Conservation (phyloP, 2,113 vertebrate genomes). For the Elgaria multicarinata region DNA sequence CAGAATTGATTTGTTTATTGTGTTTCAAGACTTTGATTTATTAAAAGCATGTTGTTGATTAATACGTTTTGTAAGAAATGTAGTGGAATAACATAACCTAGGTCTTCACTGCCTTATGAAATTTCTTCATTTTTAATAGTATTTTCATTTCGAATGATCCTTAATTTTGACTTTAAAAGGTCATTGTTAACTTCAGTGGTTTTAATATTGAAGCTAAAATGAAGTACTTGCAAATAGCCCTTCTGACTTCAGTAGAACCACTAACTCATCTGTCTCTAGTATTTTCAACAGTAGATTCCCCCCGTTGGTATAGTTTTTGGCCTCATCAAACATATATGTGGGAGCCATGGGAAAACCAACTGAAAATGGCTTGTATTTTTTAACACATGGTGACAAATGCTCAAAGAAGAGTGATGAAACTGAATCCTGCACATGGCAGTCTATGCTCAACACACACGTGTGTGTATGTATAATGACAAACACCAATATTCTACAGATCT, state of each 20-base stretch:
- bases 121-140: not conserved
- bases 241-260: not conserved
- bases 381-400: not conserved
- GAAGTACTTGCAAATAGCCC: not conserved
- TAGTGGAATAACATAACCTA: not conserved
- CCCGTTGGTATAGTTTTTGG: not conserved
- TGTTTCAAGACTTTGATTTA: not conserved
- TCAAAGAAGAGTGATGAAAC: too few species aligned
- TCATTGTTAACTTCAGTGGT: constrained; percentile 36
- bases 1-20: constrained; percentile 22
- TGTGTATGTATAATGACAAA: too few species aligned
- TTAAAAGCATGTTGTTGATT: constrained; percentile 10
- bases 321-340: not conserved
- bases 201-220: not conserved
- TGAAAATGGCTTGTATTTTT: not conserved
- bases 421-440: not conserved
- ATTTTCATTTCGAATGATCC: constrained; percentile 24
- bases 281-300: not conserved
- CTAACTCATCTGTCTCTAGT: not conserved
- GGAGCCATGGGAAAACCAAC: not conserved
- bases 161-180: not conserved
- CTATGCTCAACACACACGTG: not conserved
- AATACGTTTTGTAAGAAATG: constrained; percentile 2
- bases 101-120: not conserved
- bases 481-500: not conserved